Evolutionary conservation across 2,113 vertebrate genomes (phyloP).

Genomic region (Martes martes): DNA sequence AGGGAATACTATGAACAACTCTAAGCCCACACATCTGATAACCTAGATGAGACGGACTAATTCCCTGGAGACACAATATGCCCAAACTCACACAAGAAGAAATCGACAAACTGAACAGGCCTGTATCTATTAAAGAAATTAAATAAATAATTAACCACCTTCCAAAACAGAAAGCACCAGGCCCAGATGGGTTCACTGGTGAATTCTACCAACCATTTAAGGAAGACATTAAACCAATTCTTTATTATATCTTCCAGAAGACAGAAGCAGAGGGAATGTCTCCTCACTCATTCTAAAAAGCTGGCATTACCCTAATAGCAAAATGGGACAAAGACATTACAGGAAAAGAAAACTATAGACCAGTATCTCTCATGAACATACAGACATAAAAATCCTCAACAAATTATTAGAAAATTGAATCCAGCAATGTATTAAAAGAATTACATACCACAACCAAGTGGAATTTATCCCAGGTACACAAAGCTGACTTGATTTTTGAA

Average conservation of each 20-base stretch:
- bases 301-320: background rate
- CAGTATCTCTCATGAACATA: background rate
- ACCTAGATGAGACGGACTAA: background rate
- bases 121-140: background rate
- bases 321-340: background rate
- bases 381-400: background rate
- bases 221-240: background rate
- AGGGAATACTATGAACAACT: background rate
- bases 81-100: background rate
- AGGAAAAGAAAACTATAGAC: background rate
- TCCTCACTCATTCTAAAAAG: background rate
- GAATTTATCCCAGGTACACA: background rate
- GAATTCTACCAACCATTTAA: background rate
- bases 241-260: background rate
- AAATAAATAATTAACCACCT: background rate
- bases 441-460: background rate
- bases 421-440: background rate
- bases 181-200: background rate
- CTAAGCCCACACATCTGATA: background rate
- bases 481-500: background rate
- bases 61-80: background rate
- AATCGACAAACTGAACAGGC: background rate
- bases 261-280: background rate
- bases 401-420: background rate
- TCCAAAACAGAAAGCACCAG: background rate